Base-by-base conservation (phyloP, 2,797 vertebrate species). In the Miichthys miiuy region DNA sequence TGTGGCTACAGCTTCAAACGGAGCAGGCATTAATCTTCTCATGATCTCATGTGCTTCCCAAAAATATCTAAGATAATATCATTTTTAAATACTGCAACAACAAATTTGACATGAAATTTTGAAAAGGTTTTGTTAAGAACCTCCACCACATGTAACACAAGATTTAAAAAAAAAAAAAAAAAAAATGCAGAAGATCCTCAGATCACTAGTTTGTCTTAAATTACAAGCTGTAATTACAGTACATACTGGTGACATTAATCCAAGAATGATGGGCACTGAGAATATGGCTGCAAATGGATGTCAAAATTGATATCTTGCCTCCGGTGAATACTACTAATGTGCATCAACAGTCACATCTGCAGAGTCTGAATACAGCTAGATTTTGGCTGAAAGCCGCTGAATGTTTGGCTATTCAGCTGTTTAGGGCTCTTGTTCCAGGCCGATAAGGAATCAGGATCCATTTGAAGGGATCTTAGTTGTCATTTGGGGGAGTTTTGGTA, bases 281-380 rank as follows among this genome's bases (percentile, higher is more conserved):
- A 86, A 54, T 67, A 47, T 68, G 75, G 67, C 75, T 81, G 84
- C 71, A 85, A 90, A 88, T 86, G 70, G 84, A 83, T 86, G 87
- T 81, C 81, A 77, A 72, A 74, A 67, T 73, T 81, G 83, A 92
- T 88, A 90, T 88, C 84, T 85, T 84, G 83, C 85, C 81, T 88
- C 81, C 54, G 50, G 68, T 85, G 90, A 91, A 88, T 88, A 30
- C 74, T 66, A 62, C 74, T 91, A 89, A 90, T 90, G 80, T 86
- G 82, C 89, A 82, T 94, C 92, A 87, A 84, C 84, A 91, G 88
- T 77, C 82, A 79, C 93, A 92, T 93, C 90, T 93, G 93, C 86
- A 74, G 77, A 68, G 70, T 57, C 75, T 94, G 93, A 95, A 95
- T 94, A 71, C 85, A 87, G 81, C 67, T 79, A 87, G 87, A 94